Evolutionary conservation across 2,888 invertebrate genomes (phyloP), one percentile per base, ranked within the genome.

Genomic region (Dolomedes plantarius): DNA sequence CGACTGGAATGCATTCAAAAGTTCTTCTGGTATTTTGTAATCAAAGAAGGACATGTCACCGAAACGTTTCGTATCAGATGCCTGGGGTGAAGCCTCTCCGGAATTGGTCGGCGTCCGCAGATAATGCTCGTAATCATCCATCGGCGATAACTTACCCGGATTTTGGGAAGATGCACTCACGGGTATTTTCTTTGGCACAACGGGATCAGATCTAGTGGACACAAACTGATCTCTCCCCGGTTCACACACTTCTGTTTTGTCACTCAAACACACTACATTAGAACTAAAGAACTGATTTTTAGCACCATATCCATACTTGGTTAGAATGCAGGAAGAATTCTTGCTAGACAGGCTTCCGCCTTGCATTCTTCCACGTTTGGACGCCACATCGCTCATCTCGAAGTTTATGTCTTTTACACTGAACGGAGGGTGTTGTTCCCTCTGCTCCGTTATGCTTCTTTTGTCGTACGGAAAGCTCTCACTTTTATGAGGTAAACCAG

Each of bases 21-120:
- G 31, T n/a, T 27, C 23, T 2, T 79, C 77, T 0, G 74, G 41
- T 16, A 69, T 74, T 28, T 78, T 79, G 39, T 69, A 68, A 56
- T 86, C 85, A 11, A 74, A 79, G 19, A 65, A 74, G 1, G 73
- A 67, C 64, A 36, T 74, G 27, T 86, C 79, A 16, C 36, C 78
- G 16, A 75, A 79, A 23, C 69, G 74, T 23, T 74, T 79, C 23
- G 62, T 29, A 27, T 79, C 78, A 23, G 77, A 67, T 64, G 77
- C 27, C 39, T 56, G 50, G 0, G 79, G 79, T 5, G 78, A 78
- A 19, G 28, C 78, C 16, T 74, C 50, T 6, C 68, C 85, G 1
- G 85, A 79, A 56, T 86, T 86, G 29, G 78, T 86, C 6, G 85
- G 78, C 1, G 78, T 77, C n/a, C 39, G 32, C 6, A 68, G 36